A percentile compares a stretch with the other conserved stretches of the same genome.
Conservation (phyloP, 2,888 invertebrate species). For the Crossocerus cetratus region DNA sequence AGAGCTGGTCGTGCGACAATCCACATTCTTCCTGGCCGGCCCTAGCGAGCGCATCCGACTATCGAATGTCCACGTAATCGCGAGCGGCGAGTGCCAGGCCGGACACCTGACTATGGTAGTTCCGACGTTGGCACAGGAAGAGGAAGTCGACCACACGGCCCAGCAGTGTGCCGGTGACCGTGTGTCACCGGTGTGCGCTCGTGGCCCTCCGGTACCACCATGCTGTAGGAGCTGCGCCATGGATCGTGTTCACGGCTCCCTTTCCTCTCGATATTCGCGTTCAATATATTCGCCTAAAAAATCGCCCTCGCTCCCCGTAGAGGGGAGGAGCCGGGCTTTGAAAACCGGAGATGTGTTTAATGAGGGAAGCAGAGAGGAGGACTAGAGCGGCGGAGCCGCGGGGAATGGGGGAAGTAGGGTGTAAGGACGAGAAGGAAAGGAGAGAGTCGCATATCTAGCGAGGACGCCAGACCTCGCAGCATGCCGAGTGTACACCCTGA, state of each 20-base stretch:
- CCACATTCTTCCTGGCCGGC: slow-evolving; percentile 34
- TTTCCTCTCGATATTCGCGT: slow-evolving; percentile 19
- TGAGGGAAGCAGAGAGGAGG: neutral
- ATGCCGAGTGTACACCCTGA: slow-evolving; percentile 54
- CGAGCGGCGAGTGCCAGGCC: slow-evolving; percentile 32
- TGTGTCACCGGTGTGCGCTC: slow-evolving; percentile 31
- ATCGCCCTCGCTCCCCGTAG: neutral
- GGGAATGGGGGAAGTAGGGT: slow-evolving; percentile 7
- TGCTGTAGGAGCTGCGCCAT: too few relatives aligned
- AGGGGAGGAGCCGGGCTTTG: neutral
- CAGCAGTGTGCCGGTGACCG: slow-evolving; percentile 33
- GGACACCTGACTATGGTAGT: slow-evolving; percentile 73
- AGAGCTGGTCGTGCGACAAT: neutral
- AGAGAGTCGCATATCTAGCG: slow-evolving; percentile 17
- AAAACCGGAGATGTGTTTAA: neutral
- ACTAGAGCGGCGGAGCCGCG: neutral
- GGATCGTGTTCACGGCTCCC: slow-evolving; percentile 37
- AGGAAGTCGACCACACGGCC: slow-evolving; percentile 73
- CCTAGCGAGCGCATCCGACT: slow-evolving; percentile 41
- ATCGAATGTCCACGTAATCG: slow-evolving; percentile 52
- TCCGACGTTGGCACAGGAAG: slow-evolving; percentile 73
- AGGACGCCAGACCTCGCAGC: slow-evolving; percentile 26
- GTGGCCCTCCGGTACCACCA: too few relatives aligned
- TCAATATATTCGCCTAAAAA: neutral
- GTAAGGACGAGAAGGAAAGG: slow-evolving; percentile 16